Evolutionary conservation across 2,113 vertebrate genomes (phyloP).

Genomic region (Meriones unguiculatus): DNA sequence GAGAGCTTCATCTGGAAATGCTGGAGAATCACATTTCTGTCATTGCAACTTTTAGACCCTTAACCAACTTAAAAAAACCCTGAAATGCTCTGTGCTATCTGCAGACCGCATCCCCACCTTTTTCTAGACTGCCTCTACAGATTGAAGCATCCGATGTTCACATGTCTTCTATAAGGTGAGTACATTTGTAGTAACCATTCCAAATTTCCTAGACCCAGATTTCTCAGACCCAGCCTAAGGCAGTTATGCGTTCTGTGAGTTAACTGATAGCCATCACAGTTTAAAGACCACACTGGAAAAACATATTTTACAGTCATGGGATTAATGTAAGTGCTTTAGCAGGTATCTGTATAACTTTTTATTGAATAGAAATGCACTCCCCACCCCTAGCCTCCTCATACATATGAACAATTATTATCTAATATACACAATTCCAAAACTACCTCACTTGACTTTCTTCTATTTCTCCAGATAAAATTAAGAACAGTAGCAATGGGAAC

Average conservation of each 20-base stretch:
- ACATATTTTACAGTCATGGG: background rate
- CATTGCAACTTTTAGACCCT: background rate
- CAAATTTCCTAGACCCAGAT: background rate
- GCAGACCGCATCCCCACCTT: background rate
- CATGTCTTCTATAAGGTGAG: background rate
- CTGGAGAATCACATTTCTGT: background rate
- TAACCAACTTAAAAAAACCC: background rate
- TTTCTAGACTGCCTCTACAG: background rate
- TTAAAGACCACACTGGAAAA: background rate
- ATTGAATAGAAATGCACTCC: background rate
- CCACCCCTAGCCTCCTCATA: accelerated
- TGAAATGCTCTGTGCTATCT: background rate
- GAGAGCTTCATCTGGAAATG: slow-evolving; percentile 24
- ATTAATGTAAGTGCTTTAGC: background rate
- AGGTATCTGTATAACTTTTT: background rate
- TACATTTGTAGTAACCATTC: background rate
- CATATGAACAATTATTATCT: background rate
- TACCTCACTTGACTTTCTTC: background rate
- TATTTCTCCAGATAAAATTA: background rate
- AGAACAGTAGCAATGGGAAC: background rate
- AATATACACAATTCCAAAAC: background rate
- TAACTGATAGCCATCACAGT: background rate
- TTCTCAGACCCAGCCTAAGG: background rate
- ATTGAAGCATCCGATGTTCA: background rate
- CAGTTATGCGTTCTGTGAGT: background rate